Evolutionary conservation across 2,888 invertebrate species (phyloP).

Genomic region (Acrobasis repandana): DNA sequence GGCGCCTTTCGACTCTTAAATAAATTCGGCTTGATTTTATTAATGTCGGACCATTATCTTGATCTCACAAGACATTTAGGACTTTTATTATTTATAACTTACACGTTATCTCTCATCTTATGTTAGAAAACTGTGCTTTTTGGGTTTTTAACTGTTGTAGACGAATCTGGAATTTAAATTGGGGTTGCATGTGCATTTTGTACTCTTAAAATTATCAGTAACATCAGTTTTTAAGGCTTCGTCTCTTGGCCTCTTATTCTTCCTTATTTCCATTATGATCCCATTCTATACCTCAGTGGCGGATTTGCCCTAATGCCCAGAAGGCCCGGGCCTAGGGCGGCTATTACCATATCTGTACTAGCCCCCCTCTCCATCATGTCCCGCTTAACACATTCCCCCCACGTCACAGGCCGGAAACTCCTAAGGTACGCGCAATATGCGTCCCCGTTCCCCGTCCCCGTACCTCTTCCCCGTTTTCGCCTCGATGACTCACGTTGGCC

Average conservation of each 20-base stretch:
- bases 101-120: conserved; percentile 58
- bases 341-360: too few species aligned
- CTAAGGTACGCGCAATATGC: too few species aligned
- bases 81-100: conserved; percentile 77
- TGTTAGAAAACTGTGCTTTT: conserved; percentile 43
- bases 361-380: too few species aligned
- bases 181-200: conserved; percentile 8
- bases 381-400: too few species aligned
- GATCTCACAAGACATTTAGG: conserved; percentile 70
- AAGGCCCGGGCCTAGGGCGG: too few species aligned
- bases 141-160: conserved; percentile 45
- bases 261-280: too few species aligned
- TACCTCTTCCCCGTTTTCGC: too few species aligned
- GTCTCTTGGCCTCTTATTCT: not conserved
- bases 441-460: too few species aligned
- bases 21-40: conserved; percentile 75
- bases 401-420: too few species aligned
- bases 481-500: too few species aligned
- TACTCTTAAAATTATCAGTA: not conserved
- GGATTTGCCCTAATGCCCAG: too few species aligned
- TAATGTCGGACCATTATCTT: conserved; percentile 76
- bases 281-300: too few species aligned
- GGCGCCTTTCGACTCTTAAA: conserved; percentile 69
- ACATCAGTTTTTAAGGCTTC: not conserved
- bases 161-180: conserved; percentile 33